Evolutionary conservation across 2,888 invertebrate genomes (phyloP).

Genomic region (Galerucella nymphaeae): DNA sequence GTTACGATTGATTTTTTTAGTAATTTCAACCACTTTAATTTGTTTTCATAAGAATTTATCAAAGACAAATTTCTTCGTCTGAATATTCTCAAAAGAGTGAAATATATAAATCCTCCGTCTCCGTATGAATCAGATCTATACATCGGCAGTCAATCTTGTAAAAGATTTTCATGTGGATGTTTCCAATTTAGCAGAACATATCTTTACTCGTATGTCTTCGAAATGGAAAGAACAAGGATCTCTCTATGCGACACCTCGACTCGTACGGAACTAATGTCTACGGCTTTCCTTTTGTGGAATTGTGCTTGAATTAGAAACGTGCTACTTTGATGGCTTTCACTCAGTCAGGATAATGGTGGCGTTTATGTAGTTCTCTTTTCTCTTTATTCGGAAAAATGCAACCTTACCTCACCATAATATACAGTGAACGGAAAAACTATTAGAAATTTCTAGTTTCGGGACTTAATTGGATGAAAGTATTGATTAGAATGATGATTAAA

Average conservation of each 20-base stretch:
- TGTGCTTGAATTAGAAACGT: conserved; percentile 43
- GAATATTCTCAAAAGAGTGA: no score
- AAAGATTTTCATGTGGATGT: conserved; percentile 33
- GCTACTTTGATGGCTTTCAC: conserved; percentile 42
- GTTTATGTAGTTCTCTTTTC: background rate
- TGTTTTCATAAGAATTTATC: no score
- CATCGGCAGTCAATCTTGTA: conserved; percentile 32
- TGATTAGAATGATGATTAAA: background rate
- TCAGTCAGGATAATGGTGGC: conserved; percentile 27
- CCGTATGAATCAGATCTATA: conserved; percentile 13
- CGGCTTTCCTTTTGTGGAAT: conserved; percentile 38
- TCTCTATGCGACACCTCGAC: conserved; percentile 34
- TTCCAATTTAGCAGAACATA: conserved; percentile 30
- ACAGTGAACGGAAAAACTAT: background rate
- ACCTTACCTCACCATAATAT: background rate
- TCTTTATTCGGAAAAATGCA: background rate
- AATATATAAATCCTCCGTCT: no score
- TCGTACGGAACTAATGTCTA: conserved; percentile 43
- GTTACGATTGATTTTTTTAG: no score
- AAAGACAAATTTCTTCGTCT: no score
- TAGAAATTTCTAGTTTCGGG: background rate
- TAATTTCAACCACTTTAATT: no score
- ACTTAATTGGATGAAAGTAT: background rate
- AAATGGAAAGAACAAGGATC: conserved; percentile 24
- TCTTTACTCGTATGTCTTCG: conserved; percentile 16